A percentile compares a stretch with the other conserved stretches of the same genome.
phyloP scores from a whole-genome alignment of 2,113 vertebrate genomes.

The Callipepla squamata region DNA sequence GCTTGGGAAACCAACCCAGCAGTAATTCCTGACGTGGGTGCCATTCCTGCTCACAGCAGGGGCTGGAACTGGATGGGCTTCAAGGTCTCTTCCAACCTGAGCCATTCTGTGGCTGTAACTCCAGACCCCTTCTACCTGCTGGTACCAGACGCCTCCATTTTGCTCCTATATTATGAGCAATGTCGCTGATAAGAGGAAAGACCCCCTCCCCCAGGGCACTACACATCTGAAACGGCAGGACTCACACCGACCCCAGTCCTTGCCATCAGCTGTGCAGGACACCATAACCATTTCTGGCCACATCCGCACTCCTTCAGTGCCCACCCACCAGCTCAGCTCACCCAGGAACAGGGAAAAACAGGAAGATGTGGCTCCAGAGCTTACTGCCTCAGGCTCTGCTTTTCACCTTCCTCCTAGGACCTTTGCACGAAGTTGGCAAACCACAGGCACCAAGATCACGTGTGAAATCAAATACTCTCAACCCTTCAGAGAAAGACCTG shows the following conservation, averaged over 20 bases:
- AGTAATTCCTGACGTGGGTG: background rate
- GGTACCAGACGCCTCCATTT: background rate
- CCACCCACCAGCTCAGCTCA: background rate
- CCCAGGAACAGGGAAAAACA: background rate
- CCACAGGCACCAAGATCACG: background rate
- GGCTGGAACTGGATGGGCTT: background rate
- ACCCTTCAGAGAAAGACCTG: background rate
- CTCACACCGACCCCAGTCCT: rapidly evolving
- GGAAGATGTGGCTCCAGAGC: background rate
- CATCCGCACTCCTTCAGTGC: background rate
- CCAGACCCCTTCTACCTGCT: background rate
- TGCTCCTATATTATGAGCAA: background rate
- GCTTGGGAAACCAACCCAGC: background rate
- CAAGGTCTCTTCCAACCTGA: too few relatives aligned
- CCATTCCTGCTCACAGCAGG: background rate
- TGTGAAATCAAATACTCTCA: background rate
- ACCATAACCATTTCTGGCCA: background rate
- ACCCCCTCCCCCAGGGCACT: too few relatives aligned
- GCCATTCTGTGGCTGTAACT: too few relatives aligned
- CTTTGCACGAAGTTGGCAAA: background rate
- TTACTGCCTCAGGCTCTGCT: background rate
- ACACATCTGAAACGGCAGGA: background rate
- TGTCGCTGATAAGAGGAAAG: background rate
- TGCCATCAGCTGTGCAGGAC: rapidly evolving
- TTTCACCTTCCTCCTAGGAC: background rate